These are phyloP conservation scores for Saccostrea echinata DNA, from an alignment of 1,140 invertebrate species.

Conservation along the genomic window DNA sequence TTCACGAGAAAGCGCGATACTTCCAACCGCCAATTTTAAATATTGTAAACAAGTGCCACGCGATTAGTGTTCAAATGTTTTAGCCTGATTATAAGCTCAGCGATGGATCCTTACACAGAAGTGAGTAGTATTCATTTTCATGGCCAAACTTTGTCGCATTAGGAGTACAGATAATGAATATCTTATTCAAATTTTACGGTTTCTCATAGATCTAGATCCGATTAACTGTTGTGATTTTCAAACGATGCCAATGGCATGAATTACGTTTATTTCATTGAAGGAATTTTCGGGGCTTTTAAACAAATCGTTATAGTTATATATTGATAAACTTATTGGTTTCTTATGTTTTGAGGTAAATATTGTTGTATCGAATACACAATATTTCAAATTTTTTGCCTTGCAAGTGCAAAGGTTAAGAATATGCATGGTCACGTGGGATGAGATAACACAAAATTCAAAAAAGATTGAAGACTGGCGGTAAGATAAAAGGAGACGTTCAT, in stretches of 20 bases:
- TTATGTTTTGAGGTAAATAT: background rate
- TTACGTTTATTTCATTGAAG: background rate
- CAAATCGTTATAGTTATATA: no score
- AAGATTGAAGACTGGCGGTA: slow-evolving; percentile 4
- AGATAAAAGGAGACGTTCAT: background rate
- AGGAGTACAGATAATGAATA: background rate
- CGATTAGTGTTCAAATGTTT: background rate
- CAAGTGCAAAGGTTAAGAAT: background rate
- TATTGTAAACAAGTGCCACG: slow-evolving; percentile 38
- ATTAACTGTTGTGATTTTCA: background rate
- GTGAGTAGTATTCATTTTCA: slow-evolving; percentile 54
- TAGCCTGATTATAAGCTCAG: slow-evolving; percentile 26
- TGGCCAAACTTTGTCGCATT: background rate
- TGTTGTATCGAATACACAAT: background rate
- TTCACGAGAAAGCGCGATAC: slow-evolving; percentile 60
- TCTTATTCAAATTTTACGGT: no score
- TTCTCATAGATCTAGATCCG: background rate
- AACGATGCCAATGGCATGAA: background rate
- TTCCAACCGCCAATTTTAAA: slow-evolving; percentile 68
- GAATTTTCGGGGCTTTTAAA: background rate
- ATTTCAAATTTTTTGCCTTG: background rate
- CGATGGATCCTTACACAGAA: slow-evolving; percentile 69
- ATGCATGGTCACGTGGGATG: background rate
- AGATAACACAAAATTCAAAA: slow-evolving; percentile 19
- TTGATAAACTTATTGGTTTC: background rate